A percentile compares a stretch with the other conserved stretches of the same genome.
phyloP scores from a whole-genome alignment of 2,113 vertebrate genomes.

The Eurypyga helias region DNA sequence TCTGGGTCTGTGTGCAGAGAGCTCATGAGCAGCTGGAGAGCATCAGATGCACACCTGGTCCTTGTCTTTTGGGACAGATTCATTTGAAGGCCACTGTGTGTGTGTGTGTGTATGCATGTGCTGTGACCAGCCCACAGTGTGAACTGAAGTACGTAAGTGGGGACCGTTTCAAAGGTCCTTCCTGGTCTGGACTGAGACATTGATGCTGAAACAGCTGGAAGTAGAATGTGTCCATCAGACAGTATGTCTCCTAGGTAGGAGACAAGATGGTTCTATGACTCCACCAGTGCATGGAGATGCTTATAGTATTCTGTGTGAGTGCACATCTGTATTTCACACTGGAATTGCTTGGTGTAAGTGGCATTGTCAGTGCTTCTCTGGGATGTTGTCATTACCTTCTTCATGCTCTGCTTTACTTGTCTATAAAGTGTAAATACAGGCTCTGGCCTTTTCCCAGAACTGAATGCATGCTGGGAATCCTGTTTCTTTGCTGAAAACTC shows the following conservation, averaged over 20 bases:
- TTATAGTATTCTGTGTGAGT: neutral
- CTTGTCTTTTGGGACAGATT: neutral
- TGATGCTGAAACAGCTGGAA: neutral
- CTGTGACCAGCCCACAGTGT: neutral
- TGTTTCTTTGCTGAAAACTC: neutral
- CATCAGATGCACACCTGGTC: neutral
- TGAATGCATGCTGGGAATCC: neutral
- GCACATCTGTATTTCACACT: neutral
- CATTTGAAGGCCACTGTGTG: neutral
- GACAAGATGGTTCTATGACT: neutral
- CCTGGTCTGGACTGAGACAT: neutral
- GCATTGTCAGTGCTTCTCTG: neutral
- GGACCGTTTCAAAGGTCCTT: neutral
- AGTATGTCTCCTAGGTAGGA: neutral
- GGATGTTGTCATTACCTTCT: neutral
- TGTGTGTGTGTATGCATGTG: accelerated
- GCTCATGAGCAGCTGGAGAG: neutral
- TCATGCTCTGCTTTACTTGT: neutral
- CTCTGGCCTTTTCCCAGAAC: constrained; percentile 10
- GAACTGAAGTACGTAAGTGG: neutral
- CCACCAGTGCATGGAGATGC: neutral
- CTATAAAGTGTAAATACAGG: neutral
- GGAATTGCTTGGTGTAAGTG: neutral
- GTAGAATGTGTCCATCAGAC: neutral
- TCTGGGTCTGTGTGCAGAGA: neutral